phyloP scores from a whole-genome alignment of 2,797 vertebrate species.

The Sebastes iracundus region DNA sequence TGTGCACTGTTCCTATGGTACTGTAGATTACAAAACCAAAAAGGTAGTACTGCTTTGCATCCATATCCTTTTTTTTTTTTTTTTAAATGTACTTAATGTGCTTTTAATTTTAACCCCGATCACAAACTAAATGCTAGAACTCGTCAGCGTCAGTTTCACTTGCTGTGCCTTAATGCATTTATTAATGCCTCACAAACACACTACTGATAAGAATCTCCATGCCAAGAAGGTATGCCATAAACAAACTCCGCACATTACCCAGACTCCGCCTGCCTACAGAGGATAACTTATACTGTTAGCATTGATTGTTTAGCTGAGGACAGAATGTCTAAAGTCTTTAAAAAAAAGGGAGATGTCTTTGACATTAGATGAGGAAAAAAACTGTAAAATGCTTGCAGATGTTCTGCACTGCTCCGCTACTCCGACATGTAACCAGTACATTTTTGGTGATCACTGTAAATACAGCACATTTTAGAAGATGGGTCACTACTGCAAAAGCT shows the following conservation, averaged over 20 bases:
- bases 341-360: conserved; percentile 4
- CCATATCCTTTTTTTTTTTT: not conserved
- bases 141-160: conserved; percentile 76
- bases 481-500: conserved; percentile 21
- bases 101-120: conserved; percentile 32
- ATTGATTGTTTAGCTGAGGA: conserved; percentile 16
- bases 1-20: conserved; percentile 55
- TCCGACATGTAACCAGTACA: conserved; percentile 32
- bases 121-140: conserved; percentile 59
- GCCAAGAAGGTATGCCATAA: conserved; percentile 57
- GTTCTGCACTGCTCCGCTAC: conserved; percentile 41
- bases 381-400: conserved; percentile 54
- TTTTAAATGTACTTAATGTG: conserved; percentile 9
- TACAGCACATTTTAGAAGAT: conserved; percentile 55
- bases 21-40: conserved; percentile 68
- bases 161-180: conserved; percentile 88
- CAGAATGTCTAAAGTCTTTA: not conserved
- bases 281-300: not conserved
- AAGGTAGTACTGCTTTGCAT: conserved; percentile 64
- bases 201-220: conserved; percentile 41
- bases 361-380: not conserved
- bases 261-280: conserved; percentile 32
- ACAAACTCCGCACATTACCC: conserved; percentile 26
- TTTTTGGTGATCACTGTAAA: conserved; percentile 60
- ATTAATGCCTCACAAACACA: conserved; percentile 74